A percentile compares a stretch with the other conserved stretches of the same genome.
These are phyloP conservation scores for Bergia sp. DNA, from an alignment of 92 coral and sea anemone genomes.

Conservation along the genomic window DNA sequence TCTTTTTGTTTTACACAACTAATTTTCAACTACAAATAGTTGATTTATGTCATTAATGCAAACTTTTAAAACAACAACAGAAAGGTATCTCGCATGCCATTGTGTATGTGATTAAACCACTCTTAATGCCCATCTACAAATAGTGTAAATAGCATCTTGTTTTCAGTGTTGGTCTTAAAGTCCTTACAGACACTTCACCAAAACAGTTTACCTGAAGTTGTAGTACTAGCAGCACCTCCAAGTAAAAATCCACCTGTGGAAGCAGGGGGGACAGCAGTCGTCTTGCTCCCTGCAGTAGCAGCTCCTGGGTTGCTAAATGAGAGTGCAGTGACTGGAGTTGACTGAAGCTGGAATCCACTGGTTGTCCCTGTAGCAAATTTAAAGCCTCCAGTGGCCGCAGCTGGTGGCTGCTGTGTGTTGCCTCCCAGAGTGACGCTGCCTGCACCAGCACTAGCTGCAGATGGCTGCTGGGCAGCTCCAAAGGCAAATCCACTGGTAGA, in stretches of 20 bases:
- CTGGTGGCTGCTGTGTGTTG: constrained; percentile 12
- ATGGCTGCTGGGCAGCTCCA: constrained; percentile 23
- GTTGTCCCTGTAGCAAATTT: constrained; percentile 41
- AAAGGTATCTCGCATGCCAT: no score
- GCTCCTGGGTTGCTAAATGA: constrained; percentile 18
- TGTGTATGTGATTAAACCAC: no score
- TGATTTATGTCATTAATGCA: no score
- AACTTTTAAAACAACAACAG: no score
- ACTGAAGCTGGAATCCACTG: constrained; percentile 4
- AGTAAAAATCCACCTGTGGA: constrained; percentile 54
- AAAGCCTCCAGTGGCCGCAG: constrained; percentile 45
- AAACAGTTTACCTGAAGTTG: constrained; percentile 14
- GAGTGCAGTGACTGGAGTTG: constrained; percentile 32
- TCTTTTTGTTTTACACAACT: no score
- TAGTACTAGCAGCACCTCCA: constrained; percentile 15
- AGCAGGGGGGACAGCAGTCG: constrained; percentile 39
- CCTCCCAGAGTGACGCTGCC: constrained; percentile 52
- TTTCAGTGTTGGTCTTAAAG: neutral
- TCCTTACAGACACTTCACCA: neutral
- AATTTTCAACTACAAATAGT: no score
- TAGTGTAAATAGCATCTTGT: no score
- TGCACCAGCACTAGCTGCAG: constrained; percentile 44
- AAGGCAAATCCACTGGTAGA: constrained; percentile 37
- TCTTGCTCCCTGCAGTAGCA: constrained; percentile 10
- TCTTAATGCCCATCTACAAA: no score